Percentiles rank a stretch among this genome's conserved stretches.
Conservation (phyloP, 2,888 invertebrate species). For the Ommatoiulus sabulosus region DNA sequence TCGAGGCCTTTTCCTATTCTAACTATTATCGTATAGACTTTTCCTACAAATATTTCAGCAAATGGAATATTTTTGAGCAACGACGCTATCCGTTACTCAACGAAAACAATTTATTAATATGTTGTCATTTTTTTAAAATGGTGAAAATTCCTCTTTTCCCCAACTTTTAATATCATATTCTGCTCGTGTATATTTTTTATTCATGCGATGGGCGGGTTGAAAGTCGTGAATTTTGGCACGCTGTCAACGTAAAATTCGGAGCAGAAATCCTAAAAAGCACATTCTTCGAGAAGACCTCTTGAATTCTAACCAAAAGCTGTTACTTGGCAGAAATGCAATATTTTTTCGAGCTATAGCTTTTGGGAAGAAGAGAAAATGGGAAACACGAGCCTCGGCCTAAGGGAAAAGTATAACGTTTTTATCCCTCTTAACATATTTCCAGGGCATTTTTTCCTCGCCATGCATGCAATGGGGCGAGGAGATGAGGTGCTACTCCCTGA, state of each 20-base stretch:
- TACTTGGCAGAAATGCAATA: constrained; percentile 40
- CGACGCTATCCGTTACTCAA: no score
- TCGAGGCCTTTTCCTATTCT: no score
- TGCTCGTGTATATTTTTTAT: neutral
- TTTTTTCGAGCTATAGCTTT: neutral
- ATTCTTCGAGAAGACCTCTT: constrained; percentile 5
- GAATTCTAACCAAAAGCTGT: neutral
- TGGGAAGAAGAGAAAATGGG: neutral
- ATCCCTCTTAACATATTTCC: neutral
- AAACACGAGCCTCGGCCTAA: neutral
- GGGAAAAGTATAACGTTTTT: neutral
- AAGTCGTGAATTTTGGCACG: neutral
- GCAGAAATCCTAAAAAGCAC: constrained; percentile 15
- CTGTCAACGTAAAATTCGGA: neutral
- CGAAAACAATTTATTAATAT: no score
- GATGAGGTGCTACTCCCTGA: constrained; percentile 13
- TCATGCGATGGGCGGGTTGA: neutral
- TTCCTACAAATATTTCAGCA: no score
- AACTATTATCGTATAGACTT: no score
- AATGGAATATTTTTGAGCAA: no score
- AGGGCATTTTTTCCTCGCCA: neutral
- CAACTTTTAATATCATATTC: neutral
- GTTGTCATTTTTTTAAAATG: no score
- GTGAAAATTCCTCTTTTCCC: neutral
- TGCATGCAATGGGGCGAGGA: neutral